These are phyloP conservation scores for Alosa sapidissima DNA, from an alignment of 2,797 vertebrate genomes.

Conservation along the genomic window DNA sequence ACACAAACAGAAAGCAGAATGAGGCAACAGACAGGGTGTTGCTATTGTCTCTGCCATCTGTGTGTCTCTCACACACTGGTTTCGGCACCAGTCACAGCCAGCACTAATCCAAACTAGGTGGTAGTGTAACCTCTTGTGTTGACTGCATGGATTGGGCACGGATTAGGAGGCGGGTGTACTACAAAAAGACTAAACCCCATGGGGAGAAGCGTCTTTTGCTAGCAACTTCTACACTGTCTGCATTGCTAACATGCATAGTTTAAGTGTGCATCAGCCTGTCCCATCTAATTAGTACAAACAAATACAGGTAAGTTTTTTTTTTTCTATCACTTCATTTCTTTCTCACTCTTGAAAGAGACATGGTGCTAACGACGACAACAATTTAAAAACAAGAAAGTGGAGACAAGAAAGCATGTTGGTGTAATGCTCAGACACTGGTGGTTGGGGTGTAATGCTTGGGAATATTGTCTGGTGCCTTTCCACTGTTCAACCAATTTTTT, in stretches of 20 bases:
- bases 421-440: constrained; percentile 17
- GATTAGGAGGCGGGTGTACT: no score
- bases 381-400: constrained; percentile 13
- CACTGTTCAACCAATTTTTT: neutral
- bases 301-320: neutral
- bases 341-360: neutral
- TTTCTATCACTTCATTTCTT: neutral
- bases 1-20: neutral
- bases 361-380: neutral
- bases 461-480: neutral
- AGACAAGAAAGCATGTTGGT: constrained; percentile 18
- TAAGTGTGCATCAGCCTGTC: neutral
- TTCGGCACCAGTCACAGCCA: neutral
- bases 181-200: no score
- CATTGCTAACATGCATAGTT: neutral
- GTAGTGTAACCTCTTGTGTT: neutral
- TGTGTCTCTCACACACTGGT: neutral
- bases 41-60: neutral
- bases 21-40: neutral
- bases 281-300: neutral
- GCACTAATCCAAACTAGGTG: neutral
- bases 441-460: constrained; percentile 1
- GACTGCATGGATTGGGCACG: no score
- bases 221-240: neutral
- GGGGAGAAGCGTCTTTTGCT: no score